Base-by-base conservation (phyloP, 2,888 invertebrate species). In the Drosophila phalerata region DNA sequence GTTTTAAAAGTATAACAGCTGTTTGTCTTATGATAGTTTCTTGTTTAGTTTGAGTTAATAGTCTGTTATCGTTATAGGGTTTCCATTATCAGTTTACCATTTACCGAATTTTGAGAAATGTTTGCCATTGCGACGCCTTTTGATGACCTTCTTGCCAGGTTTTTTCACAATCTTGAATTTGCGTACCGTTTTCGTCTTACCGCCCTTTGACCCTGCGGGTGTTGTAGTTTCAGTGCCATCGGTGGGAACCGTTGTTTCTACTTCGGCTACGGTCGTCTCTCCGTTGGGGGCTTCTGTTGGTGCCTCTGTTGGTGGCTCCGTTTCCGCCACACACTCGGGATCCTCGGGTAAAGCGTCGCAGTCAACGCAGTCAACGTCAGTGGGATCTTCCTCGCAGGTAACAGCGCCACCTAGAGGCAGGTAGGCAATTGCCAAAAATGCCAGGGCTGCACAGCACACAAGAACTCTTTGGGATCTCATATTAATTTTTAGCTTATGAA, bases 331-430 rank as follows among this genome's bases (percentile, higher is more conserved):
- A 17, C 57, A 58, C 30, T 58, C 57, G 6, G 30, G 15, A 38
- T 58, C 5, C 5, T 5, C 6, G 11, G 57, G 38, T 28, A 28
- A 1, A 0, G 4, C 5, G 2, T 19, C 6, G 11, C 57, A 58
- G 37, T 58, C 28, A 2, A 48, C 11, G 28, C 57, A 58, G 2
- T 6, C n/a, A 2, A 13, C 9, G 9, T 38, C 45, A 11, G 1
- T 10, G 19, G 57, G 57, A 37, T 48, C 48, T 0, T 10, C 48
- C 2, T 11, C 47, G 15, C 57, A 58, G 15, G 38, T 38, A 13
- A 58, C 57, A 17, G 57, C 47, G 8, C 47, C 37, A 25, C 57
- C 37, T 17, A 38, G 28, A 2, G 57, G 57, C 6, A 58, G 47
- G 9, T 58, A 38, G 47, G 57, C 48, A 5, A 48, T 2, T 38